Conservation (phyloP, 2,888 invertebrate species). For the Tetranychus truncatus region DNA sequence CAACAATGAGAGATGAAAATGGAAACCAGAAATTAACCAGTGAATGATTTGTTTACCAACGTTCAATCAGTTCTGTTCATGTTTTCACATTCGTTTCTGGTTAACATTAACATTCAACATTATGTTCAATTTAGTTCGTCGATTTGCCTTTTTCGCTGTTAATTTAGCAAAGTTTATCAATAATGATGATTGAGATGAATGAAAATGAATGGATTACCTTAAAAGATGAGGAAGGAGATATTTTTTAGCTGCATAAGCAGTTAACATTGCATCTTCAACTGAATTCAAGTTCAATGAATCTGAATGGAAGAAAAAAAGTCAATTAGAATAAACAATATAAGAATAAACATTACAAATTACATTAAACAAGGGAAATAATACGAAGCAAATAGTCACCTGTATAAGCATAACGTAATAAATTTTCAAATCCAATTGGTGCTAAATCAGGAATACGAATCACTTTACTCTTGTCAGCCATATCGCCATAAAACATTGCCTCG, state of each 20-base stretch:
- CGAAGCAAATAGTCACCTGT: slow-evolving; percentile 20
- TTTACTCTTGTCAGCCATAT: slow-evolving; percentile 29
- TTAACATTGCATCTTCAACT: slow-evolving; percentile 29
- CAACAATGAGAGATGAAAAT: too few species aligned
- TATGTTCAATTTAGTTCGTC: background rate
- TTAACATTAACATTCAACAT: background rate
- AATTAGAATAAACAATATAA: background rate
- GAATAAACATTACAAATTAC: background rate
- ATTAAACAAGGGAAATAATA: background rate
- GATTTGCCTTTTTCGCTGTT: background rate
- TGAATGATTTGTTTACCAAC: too few species aligned
- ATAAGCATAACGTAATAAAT: slow-evolving; percentile 28
- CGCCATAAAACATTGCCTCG: slow-evolving; percentile 29
- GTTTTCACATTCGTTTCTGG: background rate
- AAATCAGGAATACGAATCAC: slow-evolving; percentile 28
- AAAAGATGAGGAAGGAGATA: slow-evolving; percentile 28
- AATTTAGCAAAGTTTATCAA: background rate
- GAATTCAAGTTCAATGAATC: slow-evolving; percentile 27
- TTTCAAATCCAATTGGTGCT: slow-evolving; percentile 28
- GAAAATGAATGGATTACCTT: slow-evolving; percentile 14
- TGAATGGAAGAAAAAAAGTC: slow-evolving; percentile 3
- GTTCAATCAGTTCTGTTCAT: too few species aligned
- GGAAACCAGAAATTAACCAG: too few species aligned
- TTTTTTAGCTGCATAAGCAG: slow-evolving; percentile 29
- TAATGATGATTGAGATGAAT: background rate